Evolutionary conservation across 2,113 vertebrate species (phyloP), one percentile per base, ranked within the genome.

Genomic region (Ciconia stormi): DNA sequence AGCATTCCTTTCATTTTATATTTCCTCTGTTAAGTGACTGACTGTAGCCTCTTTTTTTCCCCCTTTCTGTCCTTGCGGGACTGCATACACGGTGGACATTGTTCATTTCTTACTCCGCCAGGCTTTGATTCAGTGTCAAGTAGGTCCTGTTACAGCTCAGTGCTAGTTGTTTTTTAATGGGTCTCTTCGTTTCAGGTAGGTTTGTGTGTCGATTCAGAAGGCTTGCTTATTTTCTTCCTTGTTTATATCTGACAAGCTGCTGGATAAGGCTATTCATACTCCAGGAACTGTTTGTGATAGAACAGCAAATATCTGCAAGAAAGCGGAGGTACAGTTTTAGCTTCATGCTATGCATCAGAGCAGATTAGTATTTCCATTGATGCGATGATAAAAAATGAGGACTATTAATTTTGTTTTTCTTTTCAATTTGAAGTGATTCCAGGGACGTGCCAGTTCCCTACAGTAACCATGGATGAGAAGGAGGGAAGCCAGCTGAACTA

Each of bases 241-340:
- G 94, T 81, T 93, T 90, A 70, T 95, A 63, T 87, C 92, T 91
- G 94, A 85, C 87, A 88, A 94, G 95, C 96, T 95, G 97, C 91
- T 92, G 89, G 96, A 69, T 87, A 94, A 97, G 97, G 97, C 98
- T 99, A 99, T 97, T 99, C 99, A 12, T 99, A 99, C 88, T 99
- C 99, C 95, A 99, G 98, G 98, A 99, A 99, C 98, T 99, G 99
- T 96, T 99, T 99, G 98, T 99, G 99, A 98, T 99, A 99, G 98
- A 99, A 99, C 97, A 99, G 98, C 95, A 99, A 98, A 98, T 99
- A 99, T 90, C 98, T 98, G 95, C 18, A 96, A 88, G 90, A 69
- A 90, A 94, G 82, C 71, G 91, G 74, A 92, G 69, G 87, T 22
- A 77, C 23, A 61, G 38, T 36, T 80, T 94, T 62, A 95, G 77